Conservation (phyloP, 1,140 invertebrate genomes). For the Nephotettix cincticeps region DNA sequence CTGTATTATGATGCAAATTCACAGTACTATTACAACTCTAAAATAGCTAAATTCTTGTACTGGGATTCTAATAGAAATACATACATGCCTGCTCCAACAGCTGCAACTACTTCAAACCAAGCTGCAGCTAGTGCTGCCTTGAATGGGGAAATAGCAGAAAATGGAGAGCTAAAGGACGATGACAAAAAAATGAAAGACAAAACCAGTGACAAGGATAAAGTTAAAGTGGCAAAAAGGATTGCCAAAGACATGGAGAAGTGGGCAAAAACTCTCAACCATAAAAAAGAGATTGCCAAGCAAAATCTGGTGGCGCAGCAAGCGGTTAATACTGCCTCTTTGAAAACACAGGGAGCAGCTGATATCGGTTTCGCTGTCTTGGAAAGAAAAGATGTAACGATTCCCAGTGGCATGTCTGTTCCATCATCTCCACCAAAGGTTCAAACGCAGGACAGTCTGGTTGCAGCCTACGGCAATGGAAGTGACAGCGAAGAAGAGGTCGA, state of each 20-base stretch:
- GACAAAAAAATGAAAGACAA: conserved; percentile 40
- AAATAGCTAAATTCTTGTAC: conserved; percentile 89
- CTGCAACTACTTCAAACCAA: conserved; percentile 35
- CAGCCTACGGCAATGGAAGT: conserved; percentile 72
- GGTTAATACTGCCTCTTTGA: conserved; percentile 37
- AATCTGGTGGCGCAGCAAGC: conserved; percentile 58
- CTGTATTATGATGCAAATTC: conserved; percentile 96
- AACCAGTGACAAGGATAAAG: conserved; percentile 44
- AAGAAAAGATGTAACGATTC: conserved; percentile 42
- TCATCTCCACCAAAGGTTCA: not conserved
- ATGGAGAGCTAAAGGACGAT: conserved; percentile 38
- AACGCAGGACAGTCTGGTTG: conserved; percentile 55
- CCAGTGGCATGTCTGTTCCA: conserved; percentile 17
- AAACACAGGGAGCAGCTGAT: conserved; percentile 73
- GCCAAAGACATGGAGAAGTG: conserved; percentile 96
- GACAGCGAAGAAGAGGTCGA: conserved; percentile 56
- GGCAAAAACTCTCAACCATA: conserved; percentile 96
- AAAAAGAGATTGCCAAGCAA: conserved; percentile 82
- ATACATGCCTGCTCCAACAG: conserved; percentile 71
- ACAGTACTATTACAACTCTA: conserved; percentile 91
- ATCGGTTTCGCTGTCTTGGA: conserved; percentile 87
- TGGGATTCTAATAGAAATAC: conserved; percentile 86
- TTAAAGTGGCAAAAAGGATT: conserved; percentile 97
- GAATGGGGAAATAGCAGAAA: conserved; percentile 35
- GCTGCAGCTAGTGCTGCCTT: conserved; percentile 40